Base-by-base conservation (phyloP, 1,140 invertebrate species). In the Drosophila arawakana region DNA sequence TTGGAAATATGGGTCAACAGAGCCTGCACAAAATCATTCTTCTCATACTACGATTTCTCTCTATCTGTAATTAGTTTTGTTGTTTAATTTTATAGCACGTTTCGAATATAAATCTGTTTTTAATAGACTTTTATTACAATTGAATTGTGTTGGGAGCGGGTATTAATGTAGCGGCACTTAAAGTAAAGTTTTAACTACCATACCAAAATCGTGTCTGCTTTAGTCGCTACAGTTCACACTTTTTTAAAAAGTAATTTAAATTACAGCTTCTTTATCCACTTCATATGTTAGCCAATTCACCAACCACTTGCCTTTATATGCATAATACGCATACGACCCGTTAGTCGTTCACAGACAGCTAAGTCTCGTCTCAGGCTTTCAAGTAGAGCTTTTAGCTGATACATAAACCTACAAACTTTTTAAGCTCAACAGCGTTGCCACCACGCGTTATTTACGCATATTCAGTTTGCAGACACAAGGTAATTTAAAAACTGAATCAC, bases 401-500 rank as follows among this genome's bases (percentile, higher is more conserved):
- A 15, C 59, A 52, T 11, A 7, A 18, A 35, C 44, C 39, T 3
- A 10, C 9, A 18, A 50, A 7, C 10, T 10, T 7, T 46, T 39
- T 13, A 50, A 73, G 68, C 68, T 76, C 68, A 76, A 39, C 0
- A 63, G 65, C 50, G 83, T 66, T 85, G 76, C 82, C 82, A 88
- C 46, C 35, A 15, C 0, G 11, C 3, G 8, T 3, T 43, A 76
- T 73, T 79, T 66, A 54, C 1, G 4, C 18, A n/a, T 57, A 43
- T 21, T 18, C 43, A 7, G 7, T 46, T 30, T 34, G 63, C 83
- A 76, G 65, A 6, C 6, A 30, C 67, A 73, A 82, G 70, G 76
- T 79, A 71, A 79, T 86, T 86, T 83, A 80, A 86, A 74, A 86
- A 83, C 78, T 88, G 18, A 52, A 84, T 70, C 83, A 88, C 83